Evolutionary conservation across 2,113 vertebrate species (phyloP).

Genomic region (Salvelinus sp.): DNA sequence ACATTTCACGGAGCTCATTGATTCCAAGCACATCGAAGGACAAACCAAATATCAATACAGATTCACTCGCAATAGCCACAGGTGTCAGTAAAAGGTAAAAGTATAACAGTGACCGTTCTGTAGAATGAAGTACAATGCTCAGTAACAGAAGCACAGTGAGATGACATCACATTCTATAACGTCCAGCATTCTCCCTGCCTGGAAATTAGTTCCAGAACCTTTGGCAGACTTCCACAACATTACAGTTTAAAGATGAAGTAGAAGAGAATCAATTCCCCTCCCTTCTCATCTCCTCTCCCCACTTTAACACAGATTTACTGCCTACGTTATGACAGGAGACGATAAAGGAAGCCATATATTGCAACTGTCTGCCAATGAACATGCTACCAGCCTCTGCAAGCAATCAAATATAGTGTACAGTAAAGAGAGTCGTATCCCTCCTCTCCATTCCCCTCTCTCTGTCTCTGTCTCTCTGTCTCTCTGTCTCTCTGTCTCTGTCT

Average conservation of each 20-base stretch:
- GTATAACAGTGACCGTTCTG: neutral
- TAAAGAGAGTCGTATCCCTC: constrained; percentile 32
- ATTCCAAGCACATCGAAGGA: too few species aligned
- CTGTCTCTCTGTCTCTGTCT: neutral
- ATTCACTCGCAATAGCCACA: too few species aligned
- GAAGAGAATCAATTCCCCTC: constrained; percentile 60
- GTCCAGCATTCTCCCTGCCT: constrained; percentile 3
- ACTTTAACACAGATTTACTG: constrained; percentile 66
- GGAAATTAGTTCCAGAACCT: constrained; percentile 54
- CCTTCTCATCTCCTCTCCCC: constrained; percentile 26
- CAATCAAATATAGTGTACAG: constrained; percentile 58
- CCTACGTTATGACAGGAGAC: constrained; percentile 65
- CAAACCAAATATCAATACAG: too few species aligned
- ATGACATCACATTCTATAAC: constrained; percentile 48
- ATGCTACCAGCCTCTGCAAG: constrained; percentile 22
- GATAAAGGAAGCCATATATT: constrained; percentile 66
- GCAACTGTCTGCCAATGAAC: constrained; percentile 53
- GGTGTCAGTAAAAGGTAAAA: neutral
- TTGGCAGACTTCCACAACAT: constrained; percentile 56
- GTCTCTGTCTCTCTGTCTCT: neutral
- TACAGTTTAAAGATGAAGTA: constrained; percentile 57
- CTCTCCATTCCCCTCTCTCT: neutral
- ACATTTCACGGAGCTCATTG: too few species aligned
- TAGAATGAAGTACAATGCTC: too few species aligned
- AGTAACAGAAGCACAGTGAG: constrained; percentile 43